Conservation (phyloP, 2,113 vertebrate genomes). For the Hypanus sabinus region DNA sequence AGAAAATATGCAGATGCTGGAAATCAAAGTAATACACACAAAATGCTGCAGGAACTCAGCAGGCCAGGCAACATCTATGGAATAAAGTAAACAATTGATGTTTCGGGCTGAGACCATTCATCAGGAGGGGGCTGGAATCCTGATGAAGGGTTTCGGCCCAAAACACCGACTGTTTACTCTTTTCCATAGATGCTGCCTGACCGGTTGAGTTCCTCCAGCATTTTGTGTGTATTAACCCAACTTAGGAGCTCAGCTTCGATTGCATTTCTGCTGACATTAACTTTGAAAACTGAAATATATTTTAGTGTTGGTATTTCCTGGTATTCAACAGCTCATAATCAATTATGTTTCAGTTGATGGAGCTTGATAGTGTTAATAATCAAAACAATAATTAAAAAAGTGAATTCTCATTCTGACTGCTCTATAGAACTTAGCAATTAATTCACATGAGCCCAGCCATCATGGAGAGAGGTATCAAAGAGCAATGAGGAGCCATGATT, state of each 20-base stretch:
- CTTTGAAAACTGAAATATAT: slow-evolving; percentile 1
- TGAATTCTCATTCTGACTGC: not conserved
- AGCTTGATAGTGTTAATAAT: not conserved
- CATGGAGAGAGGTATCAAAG: not conserved
- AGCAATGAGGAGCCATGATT: not conserved
- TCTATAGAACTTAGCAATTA: not conserved
- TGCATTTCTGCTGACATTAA: not conserved
- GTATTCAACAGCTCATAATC: slow-evolving; percentile 27
- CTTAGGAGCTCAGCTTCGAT: not conserved
- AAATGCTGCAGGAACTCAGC: too few relatives aligned
- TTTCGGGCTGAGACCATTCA: too few relatives aligned
- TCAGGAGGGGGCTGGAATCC: too few relatives aligned
- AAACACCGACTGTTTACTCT: too few relatives aligned
- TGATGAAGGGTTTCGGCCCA: too few relatives aligned
- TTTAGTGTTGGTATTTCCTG: not conserved
- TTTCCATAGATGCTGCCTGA: too few relatives aligned
- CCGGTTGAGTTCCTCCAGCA: too few relatives aligned
- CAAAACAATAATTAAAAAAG: not conserved
- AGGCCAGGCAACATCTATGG: too few relatives aligned
- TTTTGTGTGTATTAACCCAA: not conserved
- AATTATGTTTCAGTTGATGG: not conserved
- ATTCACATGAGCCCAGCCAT: not conserved
- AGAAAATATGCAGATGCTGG: too few relatives aligned
- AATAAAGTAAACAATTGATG: too few relatives aligned
- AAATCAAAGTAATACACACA: too few relatives aligned